Base-by-base conservation (phyloP, 2,888 invertebrate species). In the Tortricodes alternella region DNA sequence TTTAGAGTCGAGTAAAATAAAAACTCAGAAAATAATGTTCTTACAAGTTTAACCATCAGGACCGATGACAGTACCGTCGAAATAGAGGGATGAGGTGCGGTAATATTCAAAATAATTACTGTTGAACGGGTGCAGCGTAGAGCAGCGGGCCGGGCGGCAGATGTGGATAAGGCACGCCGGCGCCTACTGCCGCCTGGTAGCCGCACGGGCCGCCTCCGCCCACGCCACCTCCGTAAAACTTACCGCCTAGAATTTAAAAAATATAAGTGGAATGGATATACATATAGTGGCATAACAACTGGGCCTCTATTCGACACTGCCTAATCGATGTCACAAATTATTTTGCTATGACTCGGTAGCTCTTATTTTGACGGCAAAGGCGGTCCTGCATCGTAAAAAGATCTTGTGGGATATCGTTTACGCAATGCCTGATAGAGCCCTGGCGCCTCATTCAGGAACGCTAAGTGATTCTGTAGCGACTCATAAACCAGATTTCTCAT, bases 151-250 rank as follows among this genome's bases (percentile, higher is more conserved):
- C 74, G 80, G 93, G 84, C 70, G 94, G 79, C 80, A 92, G 70
- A 79, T 94, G 94, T 6, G 93, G 92, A 76, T 94, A 92, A 9
- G 94, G 92, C 44, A 89, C 89, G 53, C 86, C 70, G 78, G 92
- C 78, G 88, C 93, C 89, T 85, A 94, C 89, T 3, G 94, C 93
- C 51, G 94, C 93, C 80, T 94, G 94, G 80, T 95, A 94, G 50
- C 93, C 93, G 75, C 94, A 94, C 0, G 92, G 91, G 0, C 88
- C 90, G 34, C 82, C 89, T 53, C 85, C 93, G 66, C 80, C 93
- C 70, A 92, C 94, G 62, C 92, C 93, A 11, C 93, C 93, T 68
- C 95, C 95, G 89, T 95, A 95, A 91, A 94, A 95, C 79, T 95
- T 95, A 80, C 94, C 94, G 74, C 94, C 93, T 85, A 92, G 86